These are phyloP conservation scores for Charina bottae DNA, from an alignment of 2,113 vertebrate genomes.

Conservation along the genomic window DNA sequence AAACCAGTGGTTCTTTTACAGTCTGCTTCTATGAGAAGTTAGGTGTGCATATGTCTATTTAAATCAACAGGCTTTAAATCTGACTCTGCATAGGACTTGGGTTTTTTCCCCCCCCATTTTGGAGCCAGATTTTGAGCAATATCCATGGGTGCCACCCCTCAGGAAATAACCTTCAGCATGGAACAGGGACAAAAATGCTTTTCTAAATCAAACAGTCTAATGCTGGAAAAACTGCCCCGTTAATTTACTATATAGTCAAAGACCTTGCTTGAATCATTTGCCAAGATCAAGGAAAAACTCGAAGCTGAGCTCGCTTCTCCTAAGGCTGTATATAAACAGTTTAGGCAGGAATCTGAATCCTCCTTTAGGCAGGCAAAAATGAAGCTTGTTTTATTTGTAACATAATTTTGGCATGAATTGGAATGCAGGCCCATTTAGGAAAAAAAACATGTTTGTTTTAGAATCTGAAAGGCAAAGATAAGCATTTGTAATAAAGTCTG, in stretches of 20 bases:
- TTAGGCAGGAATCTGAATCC: constrained; percentile 22
- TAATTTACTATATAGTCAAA: constrained; percentile 27
- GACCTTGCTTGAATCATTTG: constrained; percentile 17
- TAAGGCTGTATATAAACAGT: neutral
- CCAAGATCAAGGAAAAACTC: constrained; percentile 1
- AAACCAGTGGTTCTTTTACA: constrained; percentile 44
- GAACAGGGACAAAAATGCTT: neutral
- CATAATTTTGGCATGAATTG: neutral
- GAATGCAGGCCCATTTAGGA: neutral
- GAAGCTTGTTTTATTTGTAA: constrained; percentile 1
- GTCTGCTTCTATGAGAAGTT: neutral
- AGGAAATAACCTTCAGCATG: constrained; percentile 32
- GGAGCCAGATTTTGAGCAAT: constrained; percentile 40
- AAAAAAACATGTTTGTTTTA: neutral
- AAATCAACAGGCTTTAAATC: neutral
- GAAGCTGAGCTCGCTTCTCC: neutral
- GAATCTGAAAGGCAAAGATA: neutral
- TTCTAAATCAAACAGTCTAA: constrained; percentile 28
- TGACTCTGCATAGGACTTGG: neutral
- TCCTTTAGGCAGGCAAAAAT: neutral
- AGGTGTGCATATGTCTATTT: neutral
- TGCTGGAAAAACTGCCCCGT: constrained; percentile 25
- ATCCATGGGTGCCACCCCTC: constrained; percentile 29
- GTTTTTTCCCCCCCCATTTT: constrained; percentile 15
- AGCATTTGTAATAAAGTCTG: neutral